Evolutionary conservation across 2,797 vertebrate species (phyloP), one percentile per base, ranked within the genome.

Genomic region (Melanotaenia trifasciata): DNA sequence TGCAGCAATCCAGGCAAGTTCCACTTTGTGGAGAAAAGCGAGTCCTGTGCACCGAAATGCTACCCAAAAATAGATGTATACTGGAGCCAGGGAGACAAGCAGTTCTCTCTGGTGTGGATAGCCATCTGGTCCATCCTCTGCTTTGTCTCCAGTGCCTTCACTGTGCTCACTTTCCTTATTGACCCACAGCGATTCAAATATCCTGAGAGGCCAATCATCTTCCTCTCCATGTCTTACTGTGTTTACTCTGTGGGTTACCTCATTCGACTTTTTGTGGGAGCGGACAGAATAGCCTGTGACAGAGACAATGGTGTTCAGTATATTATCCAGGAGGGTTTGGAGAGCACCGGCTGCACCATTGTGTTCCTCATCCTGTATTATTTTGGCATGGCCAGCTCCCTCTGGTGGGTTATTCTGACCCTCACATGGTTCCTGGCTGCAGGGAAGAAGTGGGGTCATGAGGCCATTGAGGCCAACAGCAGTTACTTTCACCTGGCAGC

Each of bases 401-500:
- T 99, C 64, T 99, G 98, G 98, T 99, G 98, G 98, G 97, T 99
- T 32, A 96, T 99, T 76, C 91, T 99, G 75, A 98, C 98, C 0
- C 89, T 99, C 65, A 98, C 98, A 0, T 99, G 98, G 98, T 99
- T 99, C 84, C 94, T 99, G 61, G 98, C 98, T 0, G 98, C 98
- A 0, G 98, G 98, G 28, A 98, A 97, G 88, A 99, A 99, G 88
- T 99, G 98, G 98, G 98, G 98, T 26, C 98, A 99, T 0, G 98
- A 99, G 88, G 98, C 98, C 32, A 99, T 99, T 3, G 98, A 99
- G 76, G 98, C 98, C 62, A 96, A 98, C 95, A 99, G 98, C 90
- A 97, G 97, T 94, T 99, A 99, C 91, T 99, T 99, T 81, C 98
- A 99, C 90, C 89, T 99, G 90, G 97, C 96, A 0, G 98, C 98